These are phyloP conservation scores for Holothuria leucospilota DNA, from an alignment of 53 echinoderm and acorn worm species.

Conservation along the genomic window DNA sequence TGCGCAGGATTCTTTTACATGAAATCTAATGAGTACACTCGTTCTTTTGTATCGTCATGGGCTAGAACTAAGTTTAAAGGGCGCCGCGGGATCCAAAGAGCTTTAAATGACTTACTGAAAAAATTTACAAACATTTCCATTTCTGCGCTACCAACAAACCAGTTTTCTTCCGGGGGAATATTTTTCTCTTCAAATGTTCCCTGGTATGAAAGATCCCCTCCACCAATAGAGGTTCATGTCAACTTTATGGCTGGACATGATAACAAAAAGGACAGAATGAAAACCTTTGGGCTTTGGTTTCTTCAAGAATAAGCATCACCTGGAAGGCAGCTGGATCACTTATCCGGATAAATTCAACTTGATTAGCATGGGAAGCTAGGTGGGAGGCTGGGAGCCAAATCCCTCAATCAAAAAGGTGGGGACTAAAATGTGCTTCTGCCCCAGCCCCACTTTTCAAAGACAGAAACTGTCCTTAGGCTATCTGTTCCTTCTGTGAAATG, in stretches of 20 bases:
- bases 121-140: background rate
- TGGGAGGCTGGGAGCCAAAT: too few species aligned
- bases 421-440: too few species aligned
- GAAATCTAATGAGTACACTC: conserved; percentile 1
- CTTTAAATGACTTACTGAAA: conserved; percentile 1
- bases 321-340: too few species aligned
- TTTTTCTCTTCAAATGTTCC: conserved; percentile 3
- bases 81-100: conserved; percentile 5
- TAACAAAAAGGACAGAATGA: background rate
- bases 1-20: conserved; percentile 27
- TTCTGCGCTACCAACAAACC: background rate
- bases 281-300: background rate
- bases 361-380: too few species aligned
- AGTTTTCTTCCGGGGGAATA: conserved; percentile 8
- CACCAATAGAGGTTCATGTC: background rate
- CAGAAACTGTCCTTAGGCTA: too few species aligned
- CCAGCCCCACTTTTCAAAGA: too few species aligned
- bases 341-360: too few species aligned
- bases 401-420: too few species aligned
- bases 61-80: background rate
- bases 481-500: too few species aligned
- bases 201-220: background rate
- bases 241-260: conserved; percentile 4
- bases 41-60: background rate
- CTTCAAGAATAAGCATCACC: background rate